phyloP scores from a whole-genome alignment of 2,797 vertebrate genomes.

The Dermochelys coriacea region DNA sequence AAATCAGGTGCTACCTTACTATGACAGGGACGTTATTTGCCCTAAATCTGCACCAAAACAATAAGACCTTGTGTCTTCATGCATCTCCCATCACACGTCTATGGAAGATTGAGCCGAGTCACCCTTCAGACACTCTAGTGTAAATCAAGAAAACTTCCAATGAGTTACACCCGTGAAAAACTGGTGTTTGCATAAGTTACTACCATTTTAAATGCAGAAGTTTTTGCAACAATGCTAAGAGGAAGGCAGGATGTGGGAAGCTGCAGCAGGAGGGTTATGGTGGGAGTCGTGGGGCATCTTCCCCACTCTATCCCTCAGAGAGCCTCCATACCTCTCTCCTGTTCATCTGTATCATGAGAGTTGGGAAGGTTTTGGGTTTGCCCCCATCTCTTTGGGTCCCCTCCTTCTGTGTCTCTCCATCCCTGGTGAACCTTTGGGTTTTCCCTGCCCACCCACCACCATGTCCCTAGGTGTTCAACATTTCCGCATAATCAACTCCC shows the following conservation, averaged over 20 bases:
- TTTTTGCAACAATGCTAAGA: background rate
- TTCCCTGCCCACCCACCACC: background rate
- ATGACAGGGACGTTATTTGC: background rate
- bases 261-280: background rate
- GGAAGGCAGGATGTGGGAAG: background rate
- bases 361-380: background rate
- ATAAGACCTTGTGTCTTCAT: background rate
- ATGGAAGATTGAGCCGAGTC: background rate
- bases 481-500: background rate
- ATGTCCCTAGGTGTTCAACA: background rate
- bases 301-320: background rate
- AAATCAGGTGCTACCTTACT: background rate
- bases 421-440: background rate
- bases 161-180: background rate
- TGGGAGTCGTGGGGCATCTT: background rate
- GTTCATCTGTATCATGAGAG: background rate
- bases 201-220: background rate
- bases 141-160: background rate
- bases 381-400: background rate
- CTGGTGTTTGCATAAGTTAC: background rate
- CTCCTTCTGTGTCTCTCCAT: background rate
- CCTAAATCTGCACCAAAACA: background rate
- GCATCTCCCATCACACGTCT: background rate
- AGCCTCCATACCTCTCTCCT: background rate
- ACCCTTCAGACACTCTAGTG: background rate